Evolutionary conservation across 2,113 vertebrate genomes (phyloP).

Genomic region (Sula dactylatra): DNA sequence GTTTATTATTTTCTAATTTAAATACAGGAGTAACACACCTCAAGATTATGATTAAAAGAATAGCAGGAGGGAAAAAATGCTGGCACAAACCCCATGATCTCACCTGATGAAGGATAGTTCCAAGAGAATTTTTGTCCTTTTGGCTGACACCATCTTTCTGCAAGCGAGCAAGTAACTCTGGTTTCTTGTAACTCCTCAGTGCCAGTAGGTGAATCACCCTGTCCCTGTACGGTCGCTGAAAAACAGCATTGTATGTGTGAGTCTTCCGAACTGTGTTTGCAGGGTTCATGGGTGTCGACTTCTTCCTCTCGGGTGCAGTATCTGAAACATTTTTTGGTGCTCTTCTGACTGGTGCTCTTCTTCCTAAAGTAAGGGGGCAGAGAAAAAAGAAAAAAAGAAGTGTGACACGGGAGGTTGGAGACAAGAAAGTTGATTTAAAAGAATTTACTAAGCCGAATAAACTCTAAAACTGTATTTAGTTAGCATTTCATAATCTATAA

Average conservation of each 20-base stretch:
- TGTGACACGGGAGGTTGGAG: background rate
- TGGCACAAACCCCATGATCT: background rate
- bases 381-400: background rate
- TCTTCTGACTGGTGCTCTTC: constrained; percentile 83
- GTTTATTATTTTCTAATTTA: background rate
- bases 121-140: constrained; percentile 83
- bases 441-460: background rate
- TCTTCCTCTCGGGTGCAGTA: constrained; percentile 83
- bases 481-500: background rate
- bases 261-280: constrained; percentile 83
- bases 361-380: constrained; percentile 69
- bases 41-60: background rate
- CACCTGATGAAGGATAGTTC: constrained; percentile 77
- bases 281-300: constrained; percentile 86
- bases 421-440: background rate
- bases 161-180: constrained; percentile 86
- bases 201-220: constrained; percentile 90
- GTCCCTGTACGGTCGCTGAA: constrained; percentile 84
- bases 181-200: constrained; percentile 89
- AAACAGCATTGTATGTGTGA: constrained; percentile 75
- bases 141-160: constrained; percentile 88
- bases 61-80: background rate
- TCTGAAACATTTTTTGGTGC: constrained; percentile 78
- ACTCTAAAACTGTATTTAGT: background rate
- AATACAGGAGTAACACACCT: background rate